Percentiles rank a stretch among this genome's conserved stretches.
These are phyloP conservation scores for Pseudomugil tenellus DNA, from an alignment of 2,797 vertebrate genomes.

Conservation along the genomic window DNA sequence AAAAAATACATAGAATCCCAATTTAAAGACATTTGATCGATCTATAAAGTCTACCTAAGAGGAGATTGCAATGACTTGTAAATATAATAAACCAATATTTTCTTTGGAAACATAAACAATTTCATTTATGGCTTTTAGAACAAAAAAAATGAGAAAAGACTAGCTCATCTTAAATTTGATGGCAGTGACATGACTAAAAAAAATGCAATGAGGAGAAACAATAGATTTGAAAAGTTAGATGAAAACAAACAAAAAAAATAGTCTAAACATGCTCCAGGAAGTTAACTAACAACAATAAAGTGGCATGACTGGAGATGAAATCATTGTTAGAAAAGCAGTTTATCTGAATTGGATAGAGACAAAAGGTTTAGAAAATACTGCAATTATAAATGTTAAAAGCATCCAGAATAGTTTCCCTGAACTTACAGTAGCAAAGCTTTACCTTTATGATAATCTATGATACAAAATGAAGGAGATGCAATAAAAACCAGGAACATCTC, in stretches of 20 bases:
- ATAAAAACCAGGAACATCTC: too few species aligned
- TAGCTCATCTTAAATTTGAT: not conserved
- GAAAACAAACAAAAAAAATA: not conserved
- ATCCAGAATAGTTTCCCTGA: too few species aligned
- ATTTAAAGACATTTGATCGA: not conserved
- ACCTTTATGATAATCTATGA: too few species aligned
- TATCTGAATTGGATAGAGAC: too few species aligned
- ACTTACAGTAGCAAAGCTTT: too few species aligned
- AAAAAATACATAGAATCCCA: not conserved
- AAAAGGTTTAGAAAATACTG: too few species aligned
- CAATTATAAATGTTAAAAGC: too few species aligned
- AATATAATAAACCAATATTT: not conserved
- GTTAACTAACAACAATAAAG: not conserved
- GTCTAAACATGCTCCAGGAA: not conserved
- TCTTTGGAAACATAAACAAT: too few species aligned
- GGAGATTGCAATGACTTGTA: not conserved
- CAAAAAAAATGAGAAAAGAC: too few species aligned
- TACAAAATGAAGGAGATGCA: too few species aligned
- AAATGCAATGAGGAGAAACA: not conserved
- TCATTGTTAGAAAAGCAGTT: too few species aligned
- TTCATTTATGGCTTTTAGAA: too few species aligned
- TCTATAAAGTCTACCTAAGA: not conserved
- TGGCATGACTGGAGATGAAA: not conserved
- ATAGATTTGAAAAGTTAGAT: not conserved
- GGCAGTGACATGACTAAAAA: not conserved